Base-by-base conservation (phyloP, 2,797 vertebrate species). In the Lacerta bilineata region DNA sequence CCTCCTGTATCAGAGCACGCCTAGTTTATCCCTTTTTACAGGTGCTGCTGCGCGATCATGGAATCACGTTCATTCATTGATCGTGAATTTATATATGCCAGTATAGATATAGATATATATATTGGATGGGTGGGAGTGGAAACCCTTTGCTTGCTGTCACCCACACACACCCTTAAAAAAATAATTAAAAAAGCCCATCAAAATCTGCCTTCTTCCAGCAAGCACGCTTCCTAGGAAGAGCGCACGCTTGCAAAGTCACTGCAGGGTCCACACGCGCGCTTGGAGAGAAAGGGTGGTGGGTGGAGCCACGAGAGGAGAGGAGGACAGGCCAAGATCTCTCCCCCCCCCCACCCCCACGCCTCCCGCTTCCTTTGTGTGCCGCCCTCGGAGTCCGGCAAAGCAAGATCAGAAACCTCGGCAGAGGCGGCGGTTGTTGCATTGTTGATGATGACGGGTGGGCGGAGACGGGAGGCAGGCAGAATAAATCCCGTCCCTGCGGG, bases 161-260 rank as follows among this genome's bases (percentile, higher is more conserved):
- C 50, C 71, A 50, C 46, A 50, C 46, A 13, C 46, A 27, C 27
- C 5, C 18, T 5, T 46, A 2, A n/a, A 6, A 80, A 3, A 43
- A 4, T 33, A 4, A 15, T 13, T 8, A 33, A 71, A 69, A 29
- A 61, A 29, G 15, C 27, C 27, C 76, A 64, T 71, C 55, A 74
- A 25, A 39, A 69, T 13, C 69, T 39, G 3, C 36, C 82, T 15
- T 77, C 77, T 23, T 17, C 59, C 83, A 81, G 43, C 86, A 29
- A 64, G 87, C 83, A 61, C 64, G 50, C 82, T 61, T 10, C n/a
- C n/a, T 15, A 41, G 8, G 74, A 27, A 80, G 50, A 20, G 46
- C 50, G 66, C 74, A 74, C 86, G 82, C 68, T 80, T 68, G 78
- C 69, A 41, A 76, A 87, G 43, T 59, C 86, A 86, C 90, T 72